Base-by-base conservation (phyloP, 35 echinoderm and acorn worm species). In the Apostichopus japonicus region DNA sequence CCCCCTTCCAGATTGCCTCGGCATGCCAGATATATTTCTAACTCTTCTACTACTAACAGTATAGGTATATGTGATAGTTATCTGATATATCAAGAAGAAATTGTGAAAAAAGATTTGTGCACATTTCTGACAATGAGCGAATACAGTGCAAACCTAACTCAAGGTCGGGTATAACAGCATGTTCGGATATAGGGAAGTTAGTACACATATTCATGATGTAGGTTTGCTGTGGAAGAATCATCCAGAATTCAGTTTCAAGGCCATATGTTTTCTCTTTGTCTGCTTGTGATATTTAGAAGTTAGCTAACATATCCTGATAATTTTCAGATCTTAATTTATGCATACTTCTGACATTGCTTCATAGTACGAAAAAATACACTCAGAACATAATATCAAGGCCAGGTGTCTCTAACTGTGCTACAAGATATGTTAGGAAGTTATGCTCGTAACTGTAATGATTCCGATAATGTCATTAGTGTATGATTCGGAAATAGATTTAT, bases 401-500 rank as follows among this genome's bases (percentile, higher is more conserved):
- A 57, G 81, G n/a, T 23, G 57, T 84, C 54, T 84, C 81, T 16
- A 84, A 53, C 6, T 57, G 54, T 58, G 56, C 81, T 24, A 24
- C 56, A 8, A 22, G 86, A 23, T 72, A 16, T 10, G 86, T 72
- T 24, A 72, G 86, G 86, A 89, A 75, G 61, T 89, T 75, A 57
- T 44, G 33, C 33, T 44, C 4, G 33, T 44, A 44, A 0, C 33
- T 44, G 33, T 44, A 44, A 44, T 44, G 2, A 44, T 44, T 44
- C 33, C 0, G 33, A 44, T 44, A 44, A 44, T 1, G 4, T 44
- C 33, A 44, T 44, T 44, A 0, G 33, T 44, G 33, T 44, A 44
- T 3, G 33, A 44, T 44, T 44, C 33, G 81, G 33, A 44, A 1
- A 44, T 44, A 4, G 4, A 44, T 44, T 44, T 0, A 44, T 44